Percentiles rank a stretch among this genome's conserved stretches.
Conservation (phyloP, 1,140 invertebrate species). For the Dreissena rostriformis region DNA sequence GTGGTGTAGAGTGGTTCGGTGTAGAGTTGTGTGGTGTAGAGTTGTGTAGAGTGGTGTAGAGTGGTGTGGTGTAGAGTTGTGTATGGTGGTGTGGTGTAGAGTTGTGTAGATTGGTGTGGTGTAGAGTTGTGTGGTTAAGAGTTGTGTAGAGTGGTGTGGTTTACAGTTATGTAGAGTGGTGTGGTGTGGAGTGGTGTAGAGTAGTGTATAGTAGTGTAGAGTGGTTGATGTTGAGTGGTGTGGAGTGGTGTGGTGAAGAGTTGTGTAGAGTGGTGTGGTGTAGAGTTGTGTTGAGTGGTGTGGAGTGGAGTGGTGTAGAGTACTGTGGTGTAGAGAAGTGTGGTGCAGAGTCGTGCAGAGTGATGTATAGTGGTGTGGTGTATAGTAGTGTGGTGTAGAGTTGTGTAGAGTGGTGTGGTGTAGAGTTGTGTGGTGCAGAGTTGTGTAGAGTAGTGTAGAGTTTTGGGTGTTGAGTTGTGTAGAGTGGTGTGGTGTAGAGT, state of each 20-base stretch:
- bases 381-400: conserved; percentile 45
- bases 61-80: conserved; percentile 3
- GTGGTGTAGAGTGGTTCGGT: not conserved
- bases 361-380: conserved; percentile 55
- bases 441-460: conserved; percentile 23
- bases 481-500: conserved; percentile 17
- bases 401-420: conserved; percentile 15
- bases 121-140: conserved; percentile 40
- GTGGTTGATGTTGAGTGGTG: conserved; percentile 23
- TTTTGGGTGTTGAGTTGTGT: not conserved
- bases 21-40: conserved; percentile 6
- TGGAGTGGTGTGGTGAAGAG: conserved; percentile 3
- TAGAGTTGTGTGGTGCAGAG: conserved; percentile 25
- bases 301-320: conserved; percentile 17
- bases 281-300: conserved; percentile 9
- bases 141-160: conserved; percentile 45
- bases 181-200: conserved; percentile 45
- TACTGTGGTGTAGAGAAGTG: conserved; percentile 52
- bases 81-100: conserved; percentile 12
- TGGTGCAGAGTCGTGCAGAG: conserved; percentile 48
- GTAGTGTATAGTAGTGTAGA: conserved; percentile 26
- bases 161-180: conserved; percentile 47
- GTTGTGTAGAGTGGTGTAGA: not conserved
- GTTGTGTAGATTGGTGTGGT: conserved; percentile 34
- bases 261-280: conserved; percentile 36